Percentiles rank a stretch among this genome's conserved stretches.
Evolutionary conservation across 2,888 invertebrate species (phyloP).

Genomic region (Unio pictorum): DNA sequence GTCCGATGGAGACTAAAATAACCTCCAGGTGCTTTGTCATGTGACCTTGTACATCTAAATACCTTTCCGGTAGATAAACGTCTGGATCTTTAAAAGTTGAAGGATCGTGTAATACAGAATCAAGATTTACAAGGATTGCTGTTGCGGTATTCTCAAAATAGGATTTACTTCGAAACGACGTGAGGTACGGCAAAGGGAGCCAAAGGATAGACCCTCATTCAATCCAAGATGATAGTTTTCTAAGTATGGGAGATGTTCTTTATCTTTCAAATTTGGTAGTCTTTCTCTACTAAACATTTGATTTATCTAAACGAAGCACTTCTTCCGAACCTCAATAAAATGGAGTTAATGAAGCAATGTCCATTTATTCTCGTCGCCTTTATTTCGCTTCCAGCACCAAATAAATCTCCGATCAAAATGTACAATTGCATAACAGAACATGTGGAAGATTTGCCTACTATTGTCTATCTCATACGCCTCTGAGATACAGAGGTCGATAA

Average conservation of each 20-base stretch:
- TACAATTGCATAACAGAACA: conserved; percentile 27
- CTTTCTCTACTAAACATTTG: conserved; percentile 63
- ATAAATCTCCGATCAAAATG: conserved; percentile 39
- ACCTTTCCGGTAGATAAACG: conserved; percentile 53
- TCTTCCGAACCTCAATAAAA: conserved; percentile 77
- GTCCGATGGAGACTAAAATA: conserved; percentile 37
- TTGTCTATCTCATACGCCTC: neutral
- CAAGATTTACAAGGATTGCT: conserved; percentile 43
- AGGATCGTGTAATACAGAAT: conserved; percentile 47
- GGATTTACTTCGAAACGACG: conserved; percentile 44
- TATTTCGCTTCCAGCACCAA: conserved; percentile 75
- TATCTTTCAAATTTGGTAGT: conserved; percentile 37
- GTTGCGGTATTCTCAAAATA: conserved; percentile 51
- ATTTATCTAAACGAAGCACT: conserved; percentile 37
- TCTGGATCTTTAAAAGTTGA: conserved; percentile 42
- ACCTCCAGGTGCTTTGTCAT: conserved; percentile 20
- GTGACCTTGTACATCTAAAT: conserved; percentile 35
- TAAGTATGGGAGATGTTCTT: conserved; percentile 37
- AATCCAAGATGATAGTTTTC: conserved; percentile 59
- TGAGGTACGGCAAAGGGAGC: conserved; percentile 45
- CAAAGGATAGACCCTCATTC: conserved; percentile 46
- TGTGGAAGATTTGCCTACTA: neutral
- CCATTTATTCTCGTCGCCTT: conserved; percentile 88
- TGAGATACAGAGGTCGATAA: conserved; percentile 13
- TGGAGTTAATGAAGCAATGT: conserved; percentile 85